Base-by-base conservation (phyloP, 2,888 invertebrate genomes). In the Noctua pronuba region DNA sequence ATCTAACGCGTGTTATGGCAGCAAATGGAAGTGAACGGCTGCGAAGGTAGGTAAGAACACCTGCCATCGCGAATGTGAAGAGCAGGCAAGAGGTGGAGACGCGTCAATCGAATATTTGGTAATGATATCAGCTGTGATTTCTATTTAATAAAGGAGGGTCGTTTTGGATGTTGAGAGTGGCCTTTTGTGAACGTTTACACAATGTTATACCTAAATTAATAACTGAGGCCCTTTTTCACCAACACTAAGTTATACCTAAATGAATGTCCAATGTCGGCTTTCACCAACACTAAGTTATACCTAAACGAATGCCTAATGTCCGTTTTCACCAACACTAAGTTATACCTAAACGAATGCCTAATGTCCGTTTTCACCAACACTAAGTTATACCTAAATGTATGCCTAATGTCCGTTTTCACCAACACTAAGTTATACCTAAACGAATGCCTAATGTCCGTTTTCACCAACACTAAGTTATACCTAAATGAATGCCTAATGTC, bases 1-100 rank as follows among this genome's bases (percentile, higher is more conserved):
- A 84, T 86, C n/a, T 83, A 75, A 84, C 67, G 84, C 68, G 78
- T 75, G 84, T 69, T 73, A 86, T 58, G 67, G 21, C 52, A 35
- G 58, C 8, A 65, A 77, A 62, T 58, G 70, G n/a, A 44, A 35
- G 58, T 6, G 52, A 77, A 62, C 69, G 38, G 46, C 16, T 58
- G 49, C 31, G 5, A 28, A 49, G 60, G 86, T 79, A 79, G 28
- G 75, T 75, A 71, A 60, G 68, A 46, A 60, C 84, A 86, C 86
- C 83, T 78, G 86, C 58, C 52, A 44, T 68, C 62, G 38, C 58
- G 55, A 55, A 81, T 75, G 80, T 72, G 68, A 75, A 65, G 58
- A 38, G 44, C 24, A 52, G n/a, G 28, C 7, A 8, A 16, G 55
- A 35, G 21, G 31, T n/a, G 8, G 16, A 35, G 28, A 67, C 16